phyloP scores from a whole-genome alignment of 1,140 invertebrate species.

The Adelges cooleyi region DNA sequence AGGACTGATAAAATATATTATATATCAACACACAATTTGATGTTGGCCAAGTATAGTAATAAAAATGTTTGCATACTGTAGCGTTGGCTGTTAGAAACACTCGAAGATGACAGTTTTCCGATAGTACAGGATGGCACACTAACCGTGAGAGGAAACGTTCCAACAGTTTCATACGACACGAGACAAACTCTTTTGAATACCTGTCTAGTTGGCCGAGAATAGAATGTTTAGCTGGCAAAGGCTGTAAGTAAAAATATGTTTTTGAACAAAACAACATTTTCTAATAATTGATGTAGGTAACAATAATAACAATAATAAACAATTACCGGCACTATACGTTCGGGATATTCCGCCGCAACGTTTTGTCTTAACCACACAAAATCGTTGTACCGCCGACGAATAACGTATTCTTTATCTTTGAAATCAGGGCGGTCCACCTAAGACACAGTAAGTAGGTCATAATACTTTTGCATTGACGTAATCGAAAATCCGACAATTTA shows the following conservation, averaged over 20 bases:
- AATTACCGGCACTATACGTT: slow-evolving; percentile 57
- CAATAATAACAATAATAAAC: slow-evolving; percentile 13
- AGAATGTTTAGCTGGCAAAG: slow-evolving; percentile 60
- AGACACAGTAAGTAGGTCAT: slow-evolving; percentile 30
- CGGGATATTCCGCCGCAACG: slow-evolving; percentile 52
- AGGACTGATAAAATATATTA: background rate
- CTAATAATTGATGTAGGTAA: background rate
- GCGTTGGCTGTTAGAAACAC: slow-evolving; percentile 57
- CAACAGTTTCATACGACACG: slow-evolving; percentile 55
- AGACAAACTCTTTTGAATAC: slow-evolving; percentile 63
- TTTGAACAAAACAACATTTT: background rate
- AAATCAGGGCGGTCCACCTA: slow-evolving; percentile 55
- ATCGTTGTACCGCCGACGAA: slow-evolving; percentile 61
- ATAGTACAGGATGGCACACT: slow-evolving; percentile 57
- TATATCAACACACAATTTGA: background rate
- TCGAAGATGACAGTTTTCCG: slow-evolving; percentile 54
- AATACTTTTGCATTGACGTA: background rate
- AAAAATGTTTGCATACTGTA: slow-evolving; percentile 41
- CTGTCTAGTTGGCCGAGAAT: slow-evolving; percentile 57
- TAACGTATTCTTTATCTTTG: slow-evolving; percentile 53
- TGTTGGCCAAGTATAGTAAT: background rate
- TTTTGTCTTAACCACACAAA: slow-evolving; percentile 60
- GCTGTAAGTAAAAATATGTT: slow-evolving; percentile 42
- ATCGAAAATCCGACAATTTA: slow-evolving; percentile 9
- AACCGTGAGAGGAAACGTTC: slow-evolving; percentile 55